These are phyloP conservation scores for Zonitis immaculata DNA, from an alignment of 2,888 invertebrate species.

Conservation along the genomic window DNA sequence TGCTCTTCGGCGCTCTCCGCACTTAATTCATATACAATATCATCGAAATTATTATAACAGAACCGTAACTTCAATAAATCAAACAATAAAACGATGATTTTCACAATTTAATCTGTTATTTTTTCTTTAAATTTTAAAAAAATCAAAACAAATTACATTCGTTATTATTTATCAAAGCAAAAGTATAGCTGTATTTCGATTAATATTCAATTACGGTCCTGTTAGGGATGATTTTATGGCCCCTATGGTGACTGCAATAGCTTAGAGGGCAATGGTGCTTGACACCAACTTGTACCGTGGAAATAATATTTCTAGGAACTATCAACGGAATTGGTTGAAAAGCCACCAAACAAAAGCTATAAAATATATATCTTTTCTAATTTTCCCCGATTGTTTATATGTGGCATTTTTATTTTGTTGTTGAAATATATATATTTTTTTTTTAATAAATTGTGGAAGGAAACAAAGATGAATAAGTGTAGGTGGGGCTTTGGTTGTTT, in stretches of 20 bases:
- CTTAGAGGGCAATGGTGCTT: slow-evolving; percentile 38
- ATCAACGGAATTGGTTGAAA: slow-evolving; percentile 9
- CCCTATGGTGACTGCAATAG: slow-evolving; percentile 29
- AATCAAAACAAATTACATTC: background rate
- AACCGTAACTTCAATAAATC: background rate
- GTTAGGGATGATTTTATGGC: slow-evolving; percentile 24
- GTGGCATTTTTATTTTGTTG: background rate
- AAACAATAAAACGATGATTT: background rate
- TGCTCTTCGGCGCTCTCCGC: slow-evolving; percentile 16
- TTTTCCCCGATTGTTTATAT: background rate
- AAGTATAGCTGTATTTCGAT: background rate
- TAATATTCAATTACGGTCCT: slow-evolving; percentile 20
- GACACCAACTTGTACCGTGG: slow-evolving; percentile 38
- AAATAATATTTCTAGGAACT: slow-evolving; percentile 18
- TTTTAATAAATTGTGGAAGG: background rate
- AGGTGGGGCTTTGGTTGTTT: slow-evolving; percentile 13
- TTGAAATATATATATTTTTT: background rate
- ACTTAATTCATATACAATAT: slow-evolving; percentile 25
- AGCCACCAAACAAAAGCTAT: background rate
- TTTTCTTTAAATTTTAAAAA: no score
- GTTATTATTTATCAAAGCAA: no score
- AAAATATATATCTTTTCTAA: background rate
- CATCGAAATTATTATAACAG: slow-evolving; percentile 7
- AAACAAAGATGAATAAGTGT: background rate
- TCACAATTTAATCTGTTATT: background rate